Evolutionary conservation across 2,113 vertebrate species (phyloP).

Genomic region (Syngnathus floridae): DNA sequence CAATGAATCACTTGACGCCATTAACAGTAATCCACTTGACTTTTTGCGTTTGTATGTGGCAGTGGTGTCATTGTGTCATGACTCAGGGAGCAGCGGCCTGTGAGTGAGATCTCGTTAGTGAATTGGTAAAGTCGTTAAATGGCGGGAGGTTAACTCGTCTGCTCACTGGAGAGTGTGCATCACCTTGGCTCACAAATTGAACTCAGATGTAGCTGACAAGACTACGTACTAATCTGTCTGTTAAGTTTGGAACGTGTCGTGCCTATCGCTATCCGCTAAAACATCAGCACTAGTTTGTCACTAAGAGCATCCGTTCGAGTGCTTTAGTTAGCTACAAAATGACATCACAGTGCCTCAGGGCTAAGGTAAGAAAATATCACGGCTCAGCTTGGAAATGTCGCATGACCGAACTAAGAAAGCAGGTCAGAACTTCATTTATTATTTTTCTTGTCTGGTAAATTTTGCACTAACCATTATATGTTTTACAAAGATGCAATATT

Average conservation of each 20-base stretch:
- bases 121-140: constrained; percentile 45
- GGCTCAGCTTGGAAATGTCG: too few species aligned
- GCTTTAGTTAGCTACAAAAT: not conserved
- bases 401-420: too few species aligned
- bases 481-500: not conserved
- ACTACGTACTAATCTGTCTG: constrained; percentile 26
- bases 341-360: too few species aligned
- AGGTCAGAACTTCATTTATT: too few species aligned
- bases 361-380: too few species aligned
- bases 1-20: not conserved
- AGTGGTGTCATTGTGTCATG: not conserved
- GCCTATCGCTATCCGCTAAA: not conserved
- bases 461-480: not conserved
- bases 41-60: not conserved
- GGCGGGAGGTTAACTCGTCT: constrained; percentile 35
- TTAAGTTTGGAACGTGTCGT: constrained; percentile 10
- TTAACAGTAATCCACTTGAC: not conserved
- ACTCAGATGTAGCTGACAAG: constrained; percentile 25
- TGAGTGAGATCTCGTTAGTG: constrained; percentile 38
- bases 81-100: constrained; percentile 10
- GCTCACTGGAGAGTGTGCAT: constrained; percentile 31
- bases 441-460: not conserved
- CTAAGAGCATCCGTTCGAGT: not conserved
- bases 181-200: constrained; percentile 33
- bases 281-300: not conserved